phyloP scores from a whole-genome alignment of 2,113 vertebrate genomes.

The Archilochus colubris region DNA sequence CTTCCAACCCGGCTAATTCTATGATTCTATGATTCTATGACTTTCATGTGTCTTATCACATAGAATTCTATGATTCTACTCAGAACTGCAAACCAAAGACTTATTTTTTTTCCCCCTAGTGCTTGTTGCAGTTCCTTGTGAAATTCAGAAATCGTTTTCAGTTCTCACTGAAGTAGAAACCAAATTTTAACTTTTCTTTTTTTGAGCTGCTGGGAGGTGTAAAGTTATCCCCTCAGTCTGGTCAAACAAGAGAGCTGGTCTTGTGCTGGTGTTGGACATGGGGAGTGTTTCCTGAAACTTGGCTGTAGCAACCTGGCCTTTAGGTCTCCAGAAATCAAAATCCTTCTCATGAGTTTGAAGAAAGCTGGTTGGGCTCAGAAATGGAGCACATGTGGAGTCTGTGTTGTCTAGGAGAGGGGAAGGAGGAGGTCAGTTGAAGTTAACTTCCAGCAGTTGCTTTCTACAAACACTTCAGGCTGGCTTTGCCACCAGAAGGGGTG shows the following conservation, averaged over 20 bases:
- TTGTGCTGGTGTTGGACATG: neutral
- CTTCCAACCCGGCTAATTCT: no score
- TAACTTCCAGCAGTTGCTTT: constrained; percentile 16
- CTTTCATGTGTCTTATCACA: no score
- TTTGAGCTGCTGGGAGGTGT: neutral
- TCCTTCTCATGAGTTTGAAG: neutral
- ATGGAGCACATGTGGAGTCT: neutral
- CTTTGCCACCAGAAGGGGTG: neutral
- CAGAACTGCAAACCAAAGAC: neutral
- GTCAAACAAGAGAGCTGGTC: neutral
- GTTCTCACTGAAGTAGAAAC: neutral
- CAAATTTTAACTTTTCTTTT: neutral
- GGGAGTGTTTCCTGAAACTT: neutral
- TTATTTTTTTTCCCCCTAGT: neutral
- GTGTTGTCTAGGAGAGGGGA: neutral
- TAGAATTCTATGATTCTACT: no score
- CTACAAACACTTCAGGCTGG: neutral
- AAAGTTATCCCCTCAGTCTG: neutral
- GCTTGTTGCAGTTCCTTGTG: neutral
- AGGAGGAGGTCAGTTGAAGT: constrained; percentile 9
- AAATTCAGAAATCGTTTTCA: neutral
- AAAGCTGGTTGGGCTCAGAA: neutral
- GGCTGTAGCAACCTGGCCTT: neutral
- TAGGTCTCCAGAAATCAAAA: neutral
- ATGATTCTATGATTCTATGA: no score